phyloP scores from a whole-genome alignment of 1,140 invertebrate genomes.

The Metopolophium dirhodum region DNA sequence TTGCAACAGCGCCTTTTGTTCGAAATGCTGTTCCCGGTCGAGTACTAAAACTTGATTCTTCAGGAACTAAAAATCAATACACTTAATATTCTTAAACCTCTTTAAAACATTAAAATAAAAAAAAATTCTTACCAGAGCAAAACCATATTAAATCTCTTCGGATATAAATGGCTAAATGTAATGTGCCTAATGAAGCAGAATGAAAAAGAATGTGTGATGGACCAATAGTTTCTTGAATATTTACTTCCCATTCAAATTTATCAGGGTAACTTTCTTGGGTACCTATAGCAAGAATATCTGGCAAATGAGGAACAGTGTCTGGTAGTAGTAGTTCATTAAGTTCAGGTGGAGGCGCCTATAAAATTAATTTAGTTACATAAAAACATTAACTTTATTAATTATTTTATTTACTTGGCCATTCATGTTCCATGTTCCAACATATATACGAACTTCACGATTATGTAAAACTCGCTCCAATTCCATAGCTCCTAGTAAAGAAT shows the following conservation, averaged over 20 bases:
- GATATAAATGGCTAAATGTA: conserved; percentile 86
- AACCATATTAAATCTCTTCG: conserved; percentile 92
- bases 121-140: conserved; percentile 67
- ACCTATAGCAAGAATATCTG: conserved; percentile 90
- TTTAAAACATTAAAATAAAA: background rate
- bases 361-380: conserved; percentile 53
- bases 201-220: conserved; percentile 87
- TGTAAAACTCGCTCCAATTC: conserved; percentile 88
- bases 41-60: conserved; percentile 86
- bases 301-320: conserved; percentile 79
- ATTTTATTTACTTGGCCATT: conserved; percentile 76
- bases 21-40: conserved; percentile 84
- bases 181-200: conserved; percentile 80
- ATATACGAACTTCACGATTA: conserved; percentile 82
- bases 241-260: conserved; percentile 87
- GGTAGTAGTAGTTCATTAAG: conserved; percentile 90
- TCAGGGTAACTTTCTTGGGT: conserved; percentile 90
- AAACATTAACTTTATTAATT: conserved; percentile 21
- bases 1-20: conserved; percentile 90
- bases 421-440: conserved; percentile 97
- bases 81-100: background rate
- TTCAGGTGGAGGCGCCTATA: conserved; percentile 67
- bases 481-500: conserved; percentile 78
- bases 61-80: conserved; percentile 69
- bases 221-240: conserved; percentile 88